Base-by-base conservation (phyloP, 1,140 invertebrate species). In the Anthonomus grandis region DNA sequence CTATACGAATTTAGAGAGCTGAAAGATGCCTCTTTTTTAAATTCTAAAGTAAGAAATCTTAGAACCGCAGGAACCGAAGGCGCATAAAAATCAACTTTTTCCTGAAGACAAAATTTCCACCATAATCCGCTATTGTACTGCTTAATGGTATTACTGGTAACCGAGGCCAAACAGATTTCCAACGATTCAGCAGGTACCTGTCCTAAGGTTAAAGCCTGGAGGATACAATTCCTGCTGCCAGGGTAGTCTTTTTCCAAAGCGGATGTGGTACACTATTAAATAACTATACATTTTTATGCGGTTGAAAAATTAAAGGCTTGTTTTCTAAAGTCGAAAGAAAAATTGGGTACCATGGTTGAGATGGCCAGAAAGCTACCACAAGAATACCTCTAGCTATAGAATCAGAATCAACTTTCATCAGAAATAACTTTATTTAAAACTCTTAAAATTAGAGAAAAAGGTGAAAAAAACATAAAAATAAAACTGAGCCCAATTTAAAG, bases 381-480 rank as follows among this genome's bases (percentile, higher is more conserved):
- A n/a, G n/a, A n/a, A n/a, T n/a, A n/a, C n/a, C n/a, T n/a, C n/a
- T n/a, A n/a, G n/a, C n/a, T n/a, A n/a, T n/a, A n/a, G n/a, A n/a
- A n/a, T n/a, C n/a, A n/a, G n/a, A n/a, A n/a, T n/a, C n/a, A n/a
- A n/a, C n/a, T n/a, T n/a, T n/a, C n/a, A n/a, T n/a, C n/a, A n/a
- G n/a, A n/a, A n/a, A n/a, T n/a, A n/a, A n/a, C n/a, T n/a, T n/a
- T n/a, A n/a, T n/a, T n/a, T n/a, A n/a, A n/a, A n/a, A n/a, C n/a
- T n/a, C n/a, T n/a, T n/a, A n/a, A n/a, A n/a, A n/a, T n/a, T n/a
- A n/a, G n/a, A n/a, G n/a, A n/a, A n/a, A n/a, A n/a, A n/a, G 67
- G 65, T 4, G 68, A 65, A 51, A 71, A n/a, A 71, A 2, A 65
- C 69, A 46, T 69, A 67, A 63, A 71, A 67, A 6, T 31, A 34